phyloP scores from a whole-genome alignment of 1,140 invertebrate genomes.

The Scaptomyza pallida region DNA sequence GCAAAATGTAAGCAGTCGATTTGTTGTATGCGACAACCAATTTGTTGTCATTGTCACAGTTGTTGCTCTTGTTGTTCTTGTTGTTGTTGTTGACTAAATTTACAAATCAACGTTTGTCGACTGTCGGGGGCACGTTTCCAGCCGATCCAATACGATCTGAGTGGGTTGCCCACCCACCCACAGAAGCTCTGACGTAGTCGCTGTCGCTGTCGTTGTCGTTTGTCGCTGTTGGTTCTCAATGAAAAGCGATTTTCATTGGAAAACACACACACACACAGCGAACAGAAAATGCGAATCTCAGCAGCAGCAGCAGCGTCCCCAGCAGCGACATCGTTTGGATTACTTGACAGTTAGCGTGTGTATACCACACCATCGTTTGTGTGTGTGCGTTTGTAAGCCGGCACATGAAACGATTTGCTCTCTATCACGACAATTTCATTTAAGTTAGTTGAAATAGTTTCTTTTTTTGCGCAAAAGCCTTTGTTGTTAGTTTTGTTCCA shows the following conservation, averaged over 20 bases:
- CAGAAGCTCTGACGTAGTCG: slow-evolving; percentile 11
- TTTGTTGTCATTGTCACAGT: slow-evolving; percentile 57
- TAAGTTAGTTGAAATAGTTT: slow-evolving; percentile 54
- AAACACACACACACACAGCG: slow-evolving; percentile 27
- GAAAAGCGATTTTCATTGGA: slow-evolving; percentile 52
- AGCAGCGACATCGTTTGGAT: slow-evolving; percentile 56
- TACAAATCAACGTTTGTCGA: slow-evolving; percentile 42
- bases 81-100: slow-evolving; percentile 35
- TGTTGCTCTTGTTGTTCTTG: slow-evolving; percentile 17
- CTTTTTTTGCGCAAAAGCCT: slow-evolving; percentile 24
- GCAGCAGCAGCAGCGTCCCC: slow-evolving; percentile 10
- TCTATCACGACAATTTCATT: slow-evolving; percentile 48
- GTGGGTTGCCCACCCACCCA: slow-evolving; percentile 25
- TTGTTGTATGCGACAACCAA: slow-evolving; percentile 58
- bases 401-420: slow-evolving; percentile 63
- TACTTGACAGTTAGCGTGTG: slow-evolving; percentile 46
- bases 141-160: slow-evolving; percentile 43
- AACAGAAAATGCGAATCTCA: slow-evolving; percentile 39
- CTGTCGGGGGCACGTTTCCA: slow-evolving; percentile 28
- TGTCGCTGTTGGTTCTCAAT: slow-evolving; percentile 35
- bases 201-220: slow-evolving; percentile 1
- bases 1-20: slow-evolving; percentile 45
- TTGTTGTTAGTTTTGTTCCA: slow-evolving; percentile 28
- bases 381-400: slow-evolving; percentile 43
- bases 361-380: slow-evolving; percentile 18